Evolutionary conservation across 1,140 invertebrate species (phyloP).

Genomic region (Diuraphis noxia): DNA sequence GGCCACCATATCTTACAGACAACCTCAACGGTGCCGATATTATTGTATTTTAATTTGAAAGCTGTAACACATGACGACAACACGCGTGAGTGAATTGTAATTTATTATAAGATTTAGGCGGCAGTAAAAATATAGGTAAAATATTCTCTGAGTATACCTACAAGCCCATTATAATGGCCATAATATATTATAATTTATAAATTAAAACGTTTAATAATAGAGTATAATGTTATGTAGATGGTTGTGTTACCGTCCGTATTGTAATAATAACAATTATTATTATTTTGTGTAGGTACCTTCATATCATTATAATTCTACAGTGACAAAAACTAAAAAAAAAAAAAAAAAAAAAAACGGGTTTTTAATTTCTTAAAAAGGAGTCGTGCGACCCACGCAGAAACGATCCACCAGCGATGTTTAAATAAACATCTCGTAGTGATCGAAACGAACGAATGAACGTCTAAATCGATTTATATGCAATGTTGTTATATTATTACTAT

Average conservation of each 20-base stretch:
- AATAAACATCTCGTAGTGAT: not conserved
- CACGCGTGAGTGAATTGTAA: not conserved
- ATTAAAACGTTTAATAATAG: not conserved
- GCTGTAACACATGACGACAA: not conserved
- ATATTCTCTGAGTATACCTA: not conserved
- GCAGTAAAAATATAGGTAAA: not conserved
- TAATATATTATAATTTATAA: constrained; percentile 13
- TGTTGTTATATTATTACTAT: not conserved
- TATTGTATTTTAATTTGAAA: not conserved
- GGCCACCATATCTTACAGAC: not conserved
- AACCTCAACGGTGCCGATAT: not conserved
- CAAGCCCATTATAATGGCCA: not conserved
- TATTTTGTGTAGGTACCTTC: not conserved
- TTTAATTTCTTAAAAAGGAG: constrained; percentile 17
- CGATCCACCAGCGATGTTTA: not conserved
- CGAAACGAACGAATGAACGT: not conserved
- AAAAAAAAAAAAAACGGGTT: constrained; percentile 21
- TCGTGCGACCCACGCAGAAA: not conserved
- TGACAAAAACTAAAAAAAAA: constrained; percentile 2
- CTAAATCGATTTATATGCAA: not conserved
- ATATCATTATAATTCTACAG: not conserved
- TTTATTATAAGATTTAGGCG: not conserved
- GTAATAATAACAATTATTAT: not conserved
- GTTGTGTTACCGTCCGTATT: not conserved
- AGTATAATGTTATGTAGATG: not conserved